phyloP scores from a whole-genome alignment of 2,888 invertebrate genomes.

The Cactoblastis cactorum region DNA sequence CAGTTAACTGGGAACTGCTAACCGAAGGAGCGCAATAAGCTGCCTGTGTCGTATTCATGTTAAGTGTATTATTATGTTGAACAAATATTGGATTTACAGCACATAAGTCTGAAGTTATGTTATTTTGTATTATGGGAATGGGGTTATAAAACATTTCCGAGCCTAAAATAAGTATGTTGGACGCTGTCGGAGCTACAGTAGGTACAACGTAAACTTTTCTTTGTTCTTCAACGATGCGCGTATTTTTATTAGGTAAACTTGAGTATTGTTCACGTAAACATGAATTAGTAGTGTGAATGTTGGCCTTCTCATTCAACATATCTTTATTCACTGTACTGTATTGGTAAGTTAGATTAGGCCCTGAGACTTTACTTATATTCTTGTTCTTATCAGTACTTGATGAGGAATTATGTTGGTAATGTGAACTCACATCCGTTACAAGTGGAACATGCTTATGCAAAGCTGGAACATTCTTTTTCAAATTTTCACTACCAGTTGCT shows the following conservation, averaged over 20 bases:
- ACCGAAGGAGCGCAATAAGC: conserved; percentile 41
- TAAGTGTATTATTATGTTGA: conserved; percentile 33
- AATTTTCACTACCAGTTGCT: neutral
- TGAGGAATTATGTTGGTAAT: neutral
- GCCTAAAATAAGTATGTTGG: conserved; percentile 47
- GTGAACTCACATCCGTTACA: neutral
- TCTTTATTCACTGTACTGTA: neutral
- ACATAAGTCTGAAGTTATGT: conserved; percentile 22
- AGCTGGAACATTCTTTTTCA: neutral
- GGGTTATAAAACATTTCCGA: conserved; percentile 46
- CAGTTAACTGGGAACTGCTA: conserved; percentile 11
- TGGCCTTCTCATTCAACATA: neutral
- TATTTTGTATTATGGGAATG: conserved; percentile 33
- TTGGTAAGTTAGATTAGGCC: neutral
- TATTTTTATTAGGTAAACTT: neutral
- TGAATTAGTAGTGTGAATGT: neutral
- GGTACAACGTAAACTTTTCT: conserved; percentile 31
- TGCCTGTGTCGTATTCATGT: conserved; percentile 42
- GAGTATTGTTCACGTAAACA: neutral
- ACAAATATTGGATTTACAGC: conserved; percentile 34
- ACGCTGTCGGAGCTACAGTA: conserved; percentile 29
- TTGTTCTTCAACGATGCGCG: conserved; percentile 20
- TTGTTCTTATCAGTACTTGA: neutral
- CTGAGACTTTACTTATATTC: neutral
- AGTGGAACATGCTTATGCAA: neutral